Evolutionary conservation across 2,888 invertebrate genomes (phyloP).

Genomic region (Pasiphila rectangulata): DNA sequence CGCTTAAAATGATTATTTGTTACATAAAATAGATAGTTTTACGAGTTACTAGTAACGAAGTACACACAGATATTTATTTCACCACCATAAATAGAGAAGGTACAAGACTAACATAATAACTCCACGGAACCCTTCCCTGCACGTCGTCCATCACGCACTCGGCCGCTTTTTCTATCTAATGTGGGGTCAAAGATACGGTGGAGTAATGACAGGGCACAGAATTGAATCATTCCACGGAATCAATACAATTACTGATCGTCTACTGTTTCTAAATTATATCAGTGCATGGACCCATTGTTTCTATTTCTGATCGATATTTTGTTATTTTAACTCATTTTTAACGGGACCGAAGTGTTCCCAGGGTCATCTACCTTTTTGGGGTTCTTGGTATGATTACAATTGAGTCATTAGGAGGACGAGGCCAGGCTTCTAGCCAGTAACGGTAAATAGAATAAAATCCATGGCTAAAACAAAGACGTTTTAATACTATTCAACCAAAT

Average conservation of each 20-base stretch:
- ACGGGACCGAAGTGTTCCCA: conserved; percentile 35
- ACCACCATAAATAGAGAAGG: no score
- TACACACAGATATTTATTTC: no score
- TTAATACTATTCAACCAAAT: no score
- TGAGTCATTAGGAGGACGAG: no score
- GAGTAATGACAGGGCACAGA: conserved; percentile 65
- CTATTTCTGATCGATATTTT: conserved; percentile 46
- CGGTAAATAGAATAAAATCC: no score
- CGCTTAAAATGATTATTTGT: conserved; percentile 10
- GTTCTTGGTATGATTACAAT: conserved; percentile 6
- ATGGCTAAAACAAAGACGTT: no score
- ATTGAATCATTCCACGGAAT: conserved; percentile 53
- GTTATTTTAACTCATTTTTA: conserved; percentile 38
- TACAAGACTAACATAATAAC: no score
- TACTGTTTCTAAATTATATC: conserved; percentile 49
- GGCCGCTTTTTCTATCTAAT: conserved; percentile 38
- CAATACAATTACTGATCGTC: conserved; percentile 48
- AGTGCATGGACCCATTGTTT: conserved; percentile 51
- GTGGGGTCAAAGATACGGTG: conserved; percentile 69
- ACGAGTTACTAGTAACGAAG: no score
- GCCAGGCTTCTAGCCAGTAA: no score
- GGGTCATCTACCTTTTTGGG: conserved; percentile 29
- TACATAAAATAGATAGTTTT: no score
- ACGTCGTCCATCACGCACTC: neutral
- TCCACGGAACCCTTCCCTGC: neutral